Conservation (phyloP, 2,113 vertebrate species). For the Osmerus eperlanus region DNA sequence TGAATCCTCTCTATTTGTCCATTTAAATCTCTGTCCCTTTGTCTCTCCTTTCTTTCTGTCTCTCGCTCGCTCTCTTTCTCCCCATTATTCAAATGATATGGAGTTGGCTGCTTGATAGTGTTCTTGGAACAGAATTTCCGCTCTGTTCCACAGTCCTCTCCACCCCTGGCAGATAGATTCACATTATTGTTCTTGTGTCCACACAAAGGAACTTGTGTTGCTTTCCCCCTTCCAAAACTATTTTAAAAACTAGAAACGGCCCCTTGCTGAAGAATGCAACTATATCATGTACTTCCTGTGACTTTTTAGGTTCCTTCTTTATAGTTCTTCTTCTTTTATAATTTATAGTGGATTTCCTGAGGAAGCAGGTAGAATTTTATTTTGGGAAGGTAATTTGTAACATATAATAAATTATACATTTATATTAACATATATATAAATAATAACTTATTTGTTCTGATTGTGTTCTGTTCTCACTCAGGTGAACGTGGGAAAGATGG, state of each 20-base stretch:
- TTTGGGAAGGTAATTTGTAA: too few species aligned
- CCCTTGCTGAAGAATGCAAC: too few species aligned
- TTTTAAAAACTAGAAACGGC: slow-evolving; percentile 3
- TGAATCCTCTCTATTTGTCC: not conserved
- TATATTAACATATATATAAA: not conserved
- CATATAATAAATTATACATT: too few species aligned
- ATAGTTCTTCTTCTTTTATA: too few species aligned
- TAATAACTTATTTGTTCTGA: not conserved
- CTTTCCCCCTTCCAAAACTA: slow-evolving; percentile 4
- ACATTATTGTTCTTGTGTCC: slow-evolving; percentile 43
- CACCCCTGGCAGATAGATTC: slow-evolving; percentile 19
- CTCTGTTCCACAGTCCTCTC: slow-evolving; percentile 36
- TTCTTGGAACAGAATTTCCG: slow-evolving; percentile 17
- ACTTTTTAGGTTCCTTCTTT: too few species aligned
- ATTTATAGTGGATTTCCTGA: too few species aligned
- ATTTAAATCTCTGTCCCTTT: slow-evolving; percentile 2
- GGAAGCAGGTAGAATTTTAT: too few species aligned
- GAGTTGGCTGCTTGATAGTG: not conserved
- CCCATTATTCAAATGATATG: not conserved
- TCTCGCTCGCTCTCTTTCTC: not conserved
- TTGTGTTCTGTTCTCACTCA: slow-evolving; percentile 61
- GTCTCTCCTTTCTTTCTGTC: not conserved
- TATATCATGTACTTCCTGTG: too few species aligned
- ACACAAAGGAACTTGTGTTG: slow-evolving; percentile 19
- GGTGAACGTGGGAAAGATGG: slow-evolving; percentile 98